Conservation (phyloP, 2,797 vertebrate species). For the Notamacropus eugenii region DNA sequence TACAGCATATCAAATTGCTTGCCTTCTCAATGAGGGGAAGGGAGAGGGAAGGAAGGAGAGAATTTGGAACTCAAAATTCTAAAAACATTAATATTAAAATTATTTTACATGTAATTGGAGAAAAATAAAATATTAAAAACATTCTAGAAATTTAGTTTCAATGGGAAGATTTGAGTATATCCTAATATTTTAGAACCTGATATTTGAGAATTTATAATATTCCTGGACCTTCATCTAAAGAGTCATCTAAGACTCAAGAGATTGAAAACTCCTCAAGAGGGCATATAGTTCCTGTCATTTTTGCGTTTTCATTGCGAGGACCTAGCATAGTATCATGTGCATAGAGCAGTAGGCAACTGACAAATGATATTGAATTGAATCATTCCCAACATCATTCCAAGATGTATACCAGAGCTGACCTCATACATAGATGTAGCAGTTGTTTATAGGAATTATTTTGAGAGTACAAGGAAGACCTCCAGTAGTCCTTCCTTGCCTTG, state of each 20-base stretch:
- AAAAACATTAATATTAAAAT: background rate
- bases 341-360: background rate
- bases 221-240: background rate
- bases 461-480: background rate
- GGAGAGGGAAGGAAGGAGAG: background rate
- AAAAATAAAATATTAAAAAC: background rate
- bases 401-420: background rate
- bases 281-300: background rate
- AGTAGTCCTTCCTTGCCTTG: background rate
- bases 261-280: background rate
- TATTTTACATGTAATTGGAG: background rate
- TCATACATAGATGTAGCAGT: background rate
- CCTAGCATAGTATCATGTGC: background rate
- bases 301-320: background rate
- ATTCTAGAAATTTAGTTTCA: background rate
- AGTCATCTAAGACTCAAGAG: background rate
- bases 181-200: background rate
- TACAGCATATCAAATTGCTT: background rate
- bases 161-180: background rate
- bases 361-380: background rate
- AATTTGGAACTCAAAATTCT: background rate
- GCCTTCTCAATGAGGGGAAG: background rate
- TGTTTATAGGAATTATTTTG: background rate
- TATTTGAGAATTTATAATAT: background rate
- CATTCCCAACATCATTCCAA: background rate